Base-by-base conservation (phyloP, 2,113 vertebrate genomes). In the Onychorhynchus coronatus region DNA sequence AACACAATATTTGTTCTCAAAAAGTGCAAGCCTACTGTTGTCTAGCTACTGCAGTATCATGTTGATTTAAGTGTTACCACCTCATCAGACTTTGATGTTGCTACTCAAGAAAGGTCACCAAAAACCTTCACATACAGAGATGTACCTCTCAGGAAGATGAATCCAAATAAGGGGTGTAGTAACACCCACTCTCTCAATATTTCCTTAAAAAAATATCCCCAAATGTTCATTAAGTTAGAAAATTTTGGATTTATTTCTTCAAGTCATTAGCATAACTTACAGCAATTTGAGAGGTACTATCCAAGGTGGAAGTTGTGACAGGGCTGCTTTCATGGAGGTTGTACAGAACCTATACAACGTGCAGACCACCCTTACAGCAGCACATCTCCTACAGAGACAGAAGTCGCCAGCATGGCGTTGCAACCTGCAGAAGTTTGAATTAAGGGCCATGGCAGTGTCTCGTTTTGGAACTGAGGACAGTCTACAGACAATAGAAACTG, bases 381-480 rank as follows among this genome's bases (percentile, higher is more conserved):
- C 28, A 79, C 53, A 18, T 39, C 46, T 86, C 72, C 46, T 42
- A 9, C n/a, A 5, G 3, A 58, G 76, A 13, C 53, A 85, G 31
- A 47, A 88, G 41, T 25, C 41, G 73, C 35, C 75, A 90, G 58
- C 21, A 63, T 0, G 10, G 39, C 21, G 46, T 16, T 66, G 41
- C 33, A 79, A 30, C 39, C 22, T 33, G 49, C 53, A 58, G 30
- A 66, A 79, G 19, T 44, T 30, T 39, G 56, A 62, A 52, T 30
- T n/a, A 79, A 91, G 18, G 30, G 28, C n/a, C 33, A 12, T 0
- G 0, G 1, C 1, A 18, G 24, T 12, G 58, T 41, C 55, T 74
- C 77, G 31, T 39, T 81, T 63, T 81, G 59, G 59, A 88, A 44
- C 12, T 6, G 28, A 4, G 44, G 12, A 59, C 35, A 56, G 35